Evolutionary conservation across 1,140 invertebrate genomes (phyloP).

Genomic region (Dryas iulia): DNA sequence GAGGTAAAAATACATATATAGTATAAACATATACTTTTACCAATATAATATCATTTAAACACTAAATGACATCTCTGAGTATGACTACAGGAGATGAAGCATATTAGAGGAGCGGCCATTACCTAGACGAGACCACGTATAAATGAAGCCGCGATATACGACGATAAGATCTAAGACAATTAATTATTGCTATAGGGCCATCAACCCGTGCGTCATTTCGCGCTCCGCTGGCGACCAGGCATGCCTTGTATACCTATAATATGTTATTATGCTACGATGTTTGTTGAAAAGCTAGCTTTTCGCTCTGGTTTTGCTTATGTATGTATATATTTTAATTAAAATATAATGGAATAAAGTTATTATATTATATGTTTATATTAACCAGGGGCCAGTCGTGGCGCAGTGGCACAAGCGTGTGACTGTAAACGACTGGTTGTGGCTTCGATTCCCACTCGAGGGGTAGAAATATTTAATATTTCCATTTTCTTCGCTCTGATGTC

Average conservation of each 20-base stretch:
- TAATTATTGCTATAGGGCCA: conserved; percentile 41
- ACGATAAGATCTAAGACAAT: conserved; percentile 37
- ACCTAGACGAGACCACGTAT: neutral
- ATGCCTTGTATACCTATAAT: conserved; percentile 21
- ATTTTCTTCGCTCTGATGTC: too few species aligned
- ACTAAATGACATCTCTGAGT: neutral
- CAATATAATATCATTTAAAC: too few species aligned
- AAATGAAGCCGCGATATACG: conserved; percentile 15
- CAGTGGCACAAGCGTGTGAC: too few species aligned
- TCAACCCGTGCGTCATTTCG: conserved; percentile 35
- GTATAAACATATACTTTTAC: too few species aligned
- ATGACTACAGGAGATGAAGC: neutral
- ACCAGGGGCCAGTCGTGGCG: too few species aligned
- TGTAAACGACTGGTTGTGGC: too few species aligned
- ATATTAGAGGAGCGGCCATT: neutral
- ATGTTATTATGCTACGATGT: neutral
- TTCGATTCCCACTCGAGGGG: too few species aligned
- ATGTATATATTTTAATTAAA: too few species aligned
- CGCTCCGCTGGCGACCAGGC: conserved; percentile 33
- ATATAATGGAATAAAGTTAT: too few species aligned
- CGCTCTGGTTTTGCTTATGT: neutral
- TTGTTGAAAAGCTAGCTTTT: neutral
- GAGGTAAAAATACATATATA: too few species aligned
- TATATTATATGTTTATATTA: too few species aligned
- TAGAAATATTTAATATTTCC: too few species aligned